Evolutionary conservation across 2,888 invertebrate genomes (phyloP), one percentile per base, ranked within the genome.

Genomic region (Urechis unicinctus): DNA sequence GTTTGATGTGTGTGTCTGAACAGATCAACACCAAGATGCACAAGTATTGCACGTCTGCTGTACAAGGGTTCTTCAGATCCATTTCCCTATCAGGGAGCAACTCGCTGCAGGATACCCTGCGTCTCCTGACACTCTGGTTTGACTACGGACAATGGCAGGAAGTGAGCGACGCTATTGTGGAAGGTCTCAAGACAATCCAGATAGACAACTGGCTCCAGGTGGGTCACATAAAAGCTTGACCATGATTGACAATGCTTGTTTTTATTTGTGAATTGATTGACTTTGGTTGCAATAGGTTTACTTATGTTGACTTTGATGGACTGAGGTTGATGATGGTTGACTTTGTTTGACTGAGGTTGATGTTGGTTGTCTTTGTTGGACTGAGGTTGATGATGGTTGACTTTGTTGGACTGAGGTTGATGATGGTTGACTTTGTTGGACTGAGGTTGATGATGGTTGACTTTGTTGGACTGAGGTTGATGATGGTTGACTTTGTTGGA

Each of bases 171-270:
- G 93, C 94, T 0, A 84, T 99, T 42, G 84, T 87, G 0, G 94
- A 93, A 66, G 95, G 95, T 1, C 88, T 97, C 63, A 85, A 90
- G 65, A 85, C 89, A 1, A 94, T 97, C 43, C 93, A 95, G 73
- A 92, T 98, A 59, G 94, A 96, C 71, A 97, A 95, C 2, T 99
- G 98, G 98, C 82, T 99, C 9, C 97, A 98, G 83, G 83, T 82
- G 62, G 56, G 59, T 55, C 41, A n/a, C n/a, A 13, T 13, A 13
- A 13, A 36, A 36, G 41, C 41, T 13, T 36, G n/a, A 9, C 17
- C 36, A 13, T 36, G 9, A 36, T 36, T 36, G 9, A 36, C 17
- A 36, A 36, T 17, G 36, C 36, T 36, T 36, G 9, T 9, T 36
- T 36, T 36, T 36, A 36, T 36, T 36, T 36, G 17, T 36, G 9